A percentile compares a stretch with the other conserved stretches of the same genome.
phyloP scores from a whole-genome alignment of 2,888 invertebrate genomes.

The Drosophila tripunctata region DNA sequence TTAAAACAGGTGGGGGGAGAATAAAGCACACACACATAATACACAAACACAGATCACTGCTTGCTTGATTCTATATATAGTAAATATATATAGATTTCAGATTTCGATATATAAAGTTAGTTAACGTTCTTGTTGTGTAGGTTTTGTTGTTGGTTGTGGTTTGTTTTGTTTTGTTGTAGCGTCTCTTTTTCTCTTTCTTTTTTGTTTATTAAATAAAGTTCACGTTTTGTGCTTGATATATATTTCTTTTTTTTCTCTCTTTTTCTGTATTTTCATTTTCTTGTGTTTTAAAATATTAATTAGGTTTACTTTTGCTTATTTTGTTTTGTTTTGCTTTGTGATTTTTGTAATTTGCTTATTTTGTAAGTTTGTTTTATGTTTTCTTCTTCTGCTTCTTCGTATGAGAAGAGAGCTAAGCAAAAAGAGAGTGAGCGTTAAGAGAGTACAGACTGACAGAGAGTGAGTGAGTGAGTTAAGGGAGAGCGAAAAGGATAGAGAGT shows the following conservation, averaged over 20 bases:
- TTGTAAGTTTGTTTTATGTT: constrained; percentile 47
- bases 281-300: constrained; percentile 45
- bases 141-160: constrained; percentile 49
- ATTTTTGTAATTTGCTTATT: constrained; percentile 59
- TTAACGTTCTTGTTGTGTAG: constrained; percentile 58
- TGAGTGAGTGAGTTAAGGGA: constrained; percentile 30
- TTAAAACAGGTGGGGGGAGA: constrained; percentile 26
- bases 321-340: constrained; percentile 12
- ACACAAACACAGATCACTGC: constrained; percentile 50
- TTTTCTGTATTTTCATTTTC: constrained; percentile 62
- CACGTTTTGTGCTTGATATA: constrained; percentile 59
- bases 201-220: constrained; percentile 68
- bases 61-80: no score
- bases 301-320: constrained; percentile 34
- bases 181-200: constrained; percentile 55
- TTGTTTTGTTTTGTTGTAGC: constrained; percentile 46
- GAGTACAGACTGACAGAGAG: constrained; percentile 10
- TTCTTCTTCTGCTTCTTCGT: constrained; percentile 42
- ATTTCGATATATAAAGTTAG: constrained; percentile 7
- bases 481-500: constrained; percentile 44
- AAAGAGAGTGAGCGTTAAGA: constrained; percentile 37
- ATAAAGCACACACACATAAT: constrained; percentile 50
- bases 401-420: constrained; percentile 49
- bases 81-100: constrained; percentile 17
- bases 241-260: constrained; percentile 60